Conservation (phyloP, 2,888 invertebrate genomes). For the Bugula neritina region DNA sequence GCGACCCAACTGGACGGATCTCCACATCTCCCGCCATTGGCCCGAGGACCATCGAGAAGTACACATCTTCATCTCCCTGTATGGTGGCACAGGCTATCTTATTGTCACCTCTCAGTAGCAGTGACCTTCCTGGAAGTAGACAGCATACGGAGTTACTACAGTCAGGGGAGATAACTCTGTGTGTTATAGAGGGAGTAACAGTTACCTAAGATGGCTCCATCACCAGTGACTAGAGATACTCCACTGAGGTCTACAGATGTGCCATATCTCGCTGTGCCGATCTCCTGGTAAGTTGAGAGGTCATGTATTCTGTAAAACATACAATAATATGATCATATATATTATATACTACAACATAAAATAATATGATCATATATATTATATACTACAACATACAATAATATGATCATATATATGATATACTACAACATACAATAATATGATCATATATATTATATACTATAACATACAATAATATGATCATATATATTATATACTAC, state of each 20-base stretch:
- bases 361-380: too few species aligned
- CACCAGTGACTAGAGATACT: neutral
- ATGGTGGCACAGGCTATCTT: constrained; percentile 18
- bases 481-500: too few species aligned
- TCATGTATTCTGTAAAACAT: neutral
- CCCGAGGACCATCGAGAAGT: neutral
- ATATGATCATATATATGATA: too few species aligned
- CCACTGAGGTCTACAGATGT: neutral
- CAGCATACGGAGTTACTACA: neutral
- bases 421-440: too few species aligned
- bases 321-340: too few species aligned
- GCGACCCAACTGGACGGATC: neutral
- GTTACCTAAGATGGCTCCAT: constrained; percentile 1
- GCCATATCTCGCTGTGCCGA: neutral
- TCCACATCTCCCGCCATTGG: neutral
- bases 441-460: too few species aligned
- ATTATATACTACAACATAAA: too few species aligned
- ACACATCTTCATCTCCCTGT: constrained; percentile 3
- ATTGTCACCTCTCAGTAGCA: neutral
- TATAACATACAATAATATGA: too few species aligned
- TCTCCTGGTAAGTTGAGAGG: neutral
- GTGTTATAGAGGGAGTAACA: neutral
- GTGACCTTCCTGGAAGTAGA: neutral
- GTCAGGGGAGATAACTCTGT: neutral
- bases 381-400: too few species aligned